phyloP scores from a whole-genome alignment of 2,113 vertebrate genomes.

The Octodon degus region DNA sequence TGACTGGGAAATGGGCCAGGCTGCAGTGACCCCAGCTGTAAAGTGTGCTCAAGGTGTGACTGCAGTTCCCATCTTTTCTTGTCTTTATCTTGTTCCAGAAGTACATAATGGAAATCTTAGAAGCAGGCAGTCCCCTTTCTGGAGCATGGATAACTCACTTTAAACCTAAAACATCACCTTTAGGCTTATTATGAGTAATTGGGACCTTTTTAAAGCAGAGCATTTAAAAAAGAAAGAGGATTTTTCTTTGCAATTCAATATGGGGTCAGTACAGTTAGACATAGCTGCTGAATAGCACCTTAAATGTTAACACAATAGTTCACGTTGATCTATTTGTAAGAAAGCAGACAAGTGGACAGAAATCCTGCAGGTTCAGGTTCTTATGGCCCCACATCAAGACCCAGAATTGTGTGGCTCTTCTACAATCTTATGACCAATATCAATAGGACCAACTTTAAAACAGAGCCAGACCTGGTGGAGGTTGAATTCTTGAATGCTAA shows the following conservation, averaged over 20 bases:
- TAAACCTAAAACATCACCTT: not conserved
- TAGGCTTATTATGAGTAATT: not conserved
- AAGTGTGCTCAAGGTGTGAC: not conserved
- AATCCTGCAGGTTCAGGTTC: not conserved
- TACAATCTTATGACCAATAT: not conserved
- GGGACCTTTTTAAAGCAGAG: not conserved
- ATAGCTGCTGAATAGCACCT: not conserved
- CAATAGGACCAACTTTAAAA: not conserved
- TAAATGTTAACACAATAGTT: not conserved
- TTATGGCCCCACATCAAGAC: not conserved
- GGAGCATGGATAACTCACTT: not conserved
- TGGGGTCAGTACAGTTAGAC: not conserved
- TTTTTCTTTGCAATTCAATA: not conserved
- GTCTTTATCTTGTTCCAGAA: not conserved
- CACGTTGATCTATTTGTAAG: not conserved
- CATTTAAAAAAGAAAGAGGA: not conserved
- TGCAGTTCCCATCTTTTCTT: not conserved
- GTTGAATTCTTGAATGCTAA: not conserved
- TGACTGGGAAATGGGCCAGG: not conserved
- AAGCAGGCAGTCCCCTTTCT: not conserved
- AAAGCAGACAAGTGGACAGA: not conserved
- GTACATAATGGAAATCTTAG: not conserved
- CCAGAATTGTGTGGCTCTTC: not conserved
- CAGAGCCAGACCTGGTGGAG: not conserved
- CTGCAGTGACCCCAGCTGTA: not conserved